Evolutionary conservation across 1,140 invertebrate genomes (phyloP), one percentile per base, ranked within the genome.

Genomic region (Popillia japonica): DNA sequence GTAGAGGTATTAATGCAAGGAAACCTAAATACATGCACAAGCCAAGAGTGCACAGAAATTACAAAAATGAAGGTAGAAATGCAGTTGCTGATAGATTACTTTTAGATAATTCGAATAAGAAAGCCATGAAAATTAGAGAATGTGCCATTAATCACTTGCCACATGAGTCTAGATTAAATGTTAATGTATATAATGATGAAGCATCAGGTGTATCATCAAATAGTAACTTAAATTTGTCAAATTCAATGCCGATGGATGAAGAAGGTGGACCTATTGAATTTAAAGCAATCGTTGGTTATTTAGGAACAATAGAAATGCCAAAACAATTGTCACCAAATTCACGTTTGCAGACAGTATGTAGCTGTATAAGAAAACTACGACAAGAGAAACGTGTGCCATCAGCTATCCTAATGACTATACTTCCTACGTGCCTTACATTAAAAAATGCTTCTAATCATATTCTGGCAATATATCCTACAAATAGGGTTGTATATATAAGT

Each of bases 251-350:
- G n/a, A 80, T 83, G 77, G 84, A 83, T 72, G 82, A 88, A 75
- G 89, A 90, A 68, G 86, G 86, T 9, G 90, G 90, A 72, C 90
- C 91, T 44, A 88, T 94, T 27, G 93, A 96, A 77, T 95, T 95
- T 82, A 91, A 94, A 79, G 95, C 94, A 0, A 92, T 98, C 14
- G 95, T 98, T 3, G 96, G 97, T 0, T 99, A 98, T 86, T 89
- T 98, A 72, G 97, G 97, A 4, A 98, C 96, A 0, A 97, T 98
- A 73, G 97, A 98, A 87, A 97, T 97, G 89, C 96, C 96, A 0
- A 94, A 94, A 85, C 94, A 96, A 83, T 88, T 94, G 55, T 92
- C 93, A 74, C 91, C 94, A 0, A 92, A 91, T 72, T 93, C 93
- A 7, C 92, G 94, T 84, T 89, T 94, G 61, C 92, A 93, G 79